Conservation (phyloP, 1,140 invertebrate genomes). For the Pseudachorutes palmiensis region DNA sequence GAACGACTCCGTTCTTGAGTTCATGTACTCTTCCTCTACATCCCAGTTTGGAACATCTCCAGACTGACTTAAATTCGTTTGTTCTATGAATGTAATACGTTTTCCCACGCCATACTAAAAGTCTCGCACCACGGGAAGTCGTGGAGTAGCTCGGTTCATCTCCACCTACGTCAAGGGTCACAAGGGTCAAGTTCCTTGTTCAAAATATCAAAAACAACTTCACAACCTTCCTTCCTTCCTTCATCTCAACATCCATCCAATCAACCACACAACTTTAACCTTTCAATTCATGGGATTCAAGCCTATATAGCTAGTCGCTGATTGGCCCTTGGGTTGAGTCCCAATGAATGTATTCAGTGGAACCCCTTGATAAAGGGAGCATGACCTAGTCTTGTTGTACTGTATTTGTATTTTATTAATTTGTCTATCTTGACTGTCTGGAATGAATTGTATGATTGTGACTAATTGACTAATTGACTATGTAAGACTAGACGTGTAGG, state of each 20-base stretch:
- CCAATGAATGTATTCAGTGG: not conserved
- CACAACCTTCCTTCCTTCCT: slow-evolving; percentile 1
- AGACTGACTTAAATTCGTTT: not conserved
- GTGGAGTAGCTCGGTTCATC: not conserved
- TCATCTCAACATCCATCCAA: not conserved
- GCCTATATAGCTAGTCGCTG: too few relatives aligned
- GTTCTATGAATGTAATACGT: slow-evolving; percentile 1
- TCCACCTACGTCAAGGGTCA: not conserved
- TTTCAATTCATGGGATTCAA: too few relatives aligned
- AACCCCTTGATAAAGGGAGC: not conserved
- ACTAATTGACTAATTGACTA: not conserved
- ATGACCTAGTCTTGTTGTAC: too few relatives aligned
- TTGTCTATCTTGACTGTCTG: not conserved
- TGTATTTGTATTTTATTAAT: too few relatives aligned
- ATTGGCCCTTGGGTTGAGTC: too few relatives aligned
- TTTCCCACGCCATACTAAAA: not conserved
- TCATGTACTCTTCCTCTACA: slow-evolving; percentile 1
- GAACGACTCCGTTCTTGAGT: not conserved
- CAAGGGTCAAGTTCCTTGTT: not conserved
- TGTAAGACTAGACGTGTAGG: not conserved
- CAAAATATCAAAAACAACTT: not conserved
- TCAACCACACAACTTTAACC: not conserved
- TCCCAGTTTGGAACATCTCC: slow-evolving; percentile 5
- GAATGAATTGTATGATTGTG: not conserved
- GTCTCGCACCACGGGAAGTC: not conserved